Percentiles rank a stretch among this genome's conserved stretches.
These are phyloP conservation scores for Teleiodes luculella DNA, from an alignment of 2,888 invertebrate species.

Conservation along the genomic window DNA sequence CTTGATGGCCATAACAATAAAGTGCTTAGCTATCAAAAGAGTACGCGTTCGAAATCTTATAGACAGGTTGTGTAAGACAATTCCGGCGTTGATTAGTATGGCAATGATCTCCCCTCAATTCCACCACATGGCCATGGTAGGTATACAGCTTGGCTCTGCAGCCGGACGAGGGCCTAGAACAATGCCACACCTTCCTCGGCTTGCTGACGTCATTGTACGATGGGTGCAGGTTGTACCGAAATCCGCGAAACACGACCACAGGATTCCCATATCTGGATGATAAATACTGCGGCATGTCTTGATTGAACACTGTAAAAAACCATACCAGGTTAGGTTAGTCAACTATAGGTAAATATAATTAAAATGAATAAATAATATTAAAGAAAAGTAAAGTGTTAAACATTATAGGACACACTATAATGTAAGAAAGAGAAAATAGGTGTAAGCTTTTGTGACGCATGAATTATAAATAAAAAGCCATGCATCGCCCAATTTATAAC, in stretches of 20 bases:
- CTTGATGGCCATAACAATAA: too few species aligned
- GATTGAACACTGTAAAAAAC: not conserved
- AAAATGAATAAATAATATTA: too few species aligned
- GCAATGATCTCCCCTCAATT: constrained; percentile 4
- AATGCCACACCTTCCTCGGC: constrained; percentile 25
- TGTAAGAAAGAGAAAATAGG: too few species aligned
- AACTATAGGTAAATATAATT: too few species aligned
- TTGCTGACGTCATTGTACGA: not conserved
- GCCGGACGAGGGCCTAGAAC: constrained; percentile 25
- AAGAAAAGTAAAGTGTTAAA: too few species aligned
- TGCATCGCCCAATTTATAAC: too few species aligned
- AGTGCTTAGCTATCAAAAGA: too few species aligned
- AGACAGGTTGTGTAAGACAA: not conserved
- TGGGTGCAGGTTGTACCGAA: constrained; percentile 25
- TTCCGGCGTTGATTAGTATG: not conserved
- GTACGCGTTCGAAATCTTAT: not conserved
- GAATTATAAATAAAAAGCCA: too few species aligned
- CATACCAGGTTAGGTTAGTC: too few species aligned
- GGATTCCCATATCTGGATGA: constrained; percentile 26
- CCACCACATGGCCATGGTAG: constrained; percentile 18
- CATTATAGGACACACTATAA: too few species aligned
- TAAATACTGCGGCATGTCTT: not conserved
- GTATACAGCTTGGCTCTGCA: constrained; percentile 32
- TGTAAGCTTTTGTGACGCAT: too few species aligned
- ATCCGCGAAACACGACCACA: constrained; percentile 23